phyloP scores from a whole-genome alignment of 2,113 vertebrate genomes.

The Cygnus buccinator region DNA sequence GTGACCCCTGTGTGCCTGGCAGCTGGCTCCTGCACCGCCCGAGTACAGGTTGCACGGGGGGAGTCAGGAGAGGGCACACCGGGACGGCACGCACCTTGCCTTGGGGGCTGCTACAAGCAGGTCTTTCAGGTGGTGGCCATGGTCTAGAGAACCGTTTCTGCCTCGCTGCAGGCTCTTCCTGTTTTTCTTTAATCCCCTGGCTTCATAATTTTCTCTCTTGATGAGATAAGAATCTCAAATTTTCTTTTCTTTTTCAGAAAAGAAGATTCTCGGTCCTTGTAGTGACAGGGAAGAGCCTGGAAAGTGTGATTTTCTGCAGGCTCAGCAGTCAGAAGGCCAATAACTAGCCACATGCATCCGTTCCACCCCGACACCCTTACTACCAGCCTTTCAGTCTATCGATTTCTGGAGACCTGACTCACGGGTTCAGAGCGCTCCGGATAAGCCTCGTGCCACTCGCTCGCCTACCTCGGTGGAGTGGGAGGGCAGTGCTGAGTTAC shows the following conservation, averaged over 20 bases:
- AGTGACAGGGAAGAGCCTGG: background rate
- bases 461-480: background rate
- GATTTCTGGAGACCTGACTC: background rate
- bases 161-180: background rate
- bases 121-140: background rate
- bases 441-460: background rate
- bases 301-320: background rate
- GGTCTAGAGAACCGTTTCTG: background rate
- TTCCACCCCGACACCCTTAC: background rate
- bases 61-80: background rate
- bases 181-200: background rate
- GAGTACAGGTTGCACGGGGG: background rate
- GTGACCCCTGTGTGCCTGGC: background rate
- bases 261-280: background rate
- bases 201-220: background rate
- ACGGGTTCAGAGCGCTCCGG: background rate
- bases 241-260: background rate
- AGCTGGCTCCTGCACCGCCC: background rate
- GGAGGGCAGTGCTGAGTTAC: background rate
- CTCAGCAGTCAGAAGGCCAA: background rate
- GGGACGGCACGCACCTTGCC: background rate
- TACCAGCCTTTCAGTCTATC: background rate
- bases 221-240: background rate
- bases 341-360: background rate
- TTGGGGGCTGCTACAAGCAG: background rate